Evolutionary conservation across 2,888 invertebrate species (phyloP), one percentile per base, ranked within the genome.

Genomic region (Onthophagus sagittarius): DNA sequence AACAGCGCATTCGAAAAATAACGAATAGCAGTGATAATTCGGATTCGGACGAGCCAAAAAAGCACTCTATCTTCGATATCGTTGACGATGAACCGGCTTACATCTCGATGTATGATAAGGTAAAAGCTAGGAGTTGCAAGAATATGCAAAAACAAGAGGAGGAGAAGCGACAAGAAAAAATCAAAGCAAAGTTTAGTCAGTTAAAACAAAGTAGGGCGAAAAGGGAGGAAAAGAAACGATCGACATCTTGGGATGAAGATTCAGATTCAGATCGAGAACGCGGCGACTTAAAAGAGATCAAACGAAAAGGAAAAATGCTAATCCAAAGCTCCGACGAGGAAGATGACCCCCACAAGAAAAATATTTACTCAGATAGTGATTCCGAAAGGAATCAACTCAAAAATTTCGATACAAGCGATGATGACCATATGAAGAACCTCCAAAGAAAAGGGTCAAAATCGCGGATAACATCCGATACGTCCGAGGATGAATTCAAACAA

Each of bases 51-150:
- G 93, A 93, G 83, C 93, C 92, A 70, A 95, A 94, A 84, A 94
- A 95, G 84, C 95, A 95, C 87, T 96, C 95, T 72, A 95, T 96
- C 81, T 96, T 96, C 84, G 95, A 95, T 83, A 95, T 96, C 74
- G 91, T 94, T 65, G 93, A 94, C 82, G 95, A 95, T 81, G 95
- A 93, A 75, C 96, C 96, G 0, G 92, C 93, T 7, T 97, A 96
- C 83, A 95, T 97, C 75, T 97, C 97, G 7, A 98, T 98, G 98
- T 98, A 98, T 84, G 98, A 98, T 83, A 98, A 98, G 86, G 96
- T 97, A 0, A 97, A 97, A 85, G 96, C 96, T 2, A 90, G 96
- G 63, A 96, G 96, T 23, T 96, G 95, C 80, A 96, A 96, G 85
- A 96, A 96, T 84, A 94, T 95, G 93, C 94, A 95, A 83, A 95